A percentile compares a stretch with the other conserved stretches of the same genome.
Evolutionary conservation across 2,113 vertebrate genomes (phyloP).

Genomic region (Malurus cyaneus): DNA sequence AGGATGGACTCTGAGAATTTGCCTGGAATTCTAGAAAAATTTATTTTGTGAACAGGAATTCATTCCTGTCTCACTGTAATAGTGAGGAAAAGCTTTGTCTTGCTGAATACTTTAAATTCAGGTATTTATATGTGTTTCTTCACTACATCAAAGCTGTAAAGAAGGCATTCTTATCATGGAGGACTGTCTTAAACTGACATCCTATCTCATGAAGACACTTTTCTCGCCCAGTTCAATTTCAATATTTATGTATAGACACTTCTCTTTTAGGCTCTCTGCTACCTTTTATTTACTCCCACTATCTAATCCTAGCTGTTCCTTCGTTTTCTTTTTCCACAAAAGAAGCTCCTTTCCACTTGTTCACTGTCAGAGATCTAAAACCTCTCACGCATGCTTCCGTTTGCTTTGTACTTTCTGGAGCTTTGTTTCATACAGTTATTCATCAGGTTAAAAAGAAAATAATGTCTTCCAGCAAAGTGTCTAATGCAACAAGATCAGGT

Average conservation of each 20-base stretch:
- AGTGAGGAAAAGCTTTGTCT: background rate
- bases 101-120: background rate
- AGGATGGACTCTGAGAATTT: background rate
- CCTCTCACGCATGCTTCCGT: background rate
- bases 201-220: background rate
- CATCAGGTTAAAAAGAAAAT: slow-evolving; percentile 10
- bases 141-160: background rate
- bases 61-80: background rate
- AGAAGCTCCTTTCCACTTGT: background rate
- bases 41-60: background rate
- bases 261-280: background rate
- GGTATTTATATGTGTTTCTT: background rate
- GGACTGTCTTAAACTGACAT: background rate
- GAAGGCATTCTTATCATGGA: background rate
- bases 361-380: background rate
- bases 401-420: slow-evolving; percentile 4
- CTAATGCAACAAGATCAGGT: background rate
- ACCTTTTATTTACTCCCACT: background rate
- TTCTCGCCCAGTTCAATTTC: background rate
- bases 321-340: background rate
- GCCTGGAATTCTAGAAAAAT: background rate
- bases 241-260: background rate
- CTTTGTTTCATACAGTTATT: background rate
- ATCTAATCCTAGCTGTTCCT: background rate
- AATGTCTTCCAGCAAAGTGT: background rate